Conservation (phyloP, 92 coral and sea anemone genomes). For the Bergia sp. region DNA sequence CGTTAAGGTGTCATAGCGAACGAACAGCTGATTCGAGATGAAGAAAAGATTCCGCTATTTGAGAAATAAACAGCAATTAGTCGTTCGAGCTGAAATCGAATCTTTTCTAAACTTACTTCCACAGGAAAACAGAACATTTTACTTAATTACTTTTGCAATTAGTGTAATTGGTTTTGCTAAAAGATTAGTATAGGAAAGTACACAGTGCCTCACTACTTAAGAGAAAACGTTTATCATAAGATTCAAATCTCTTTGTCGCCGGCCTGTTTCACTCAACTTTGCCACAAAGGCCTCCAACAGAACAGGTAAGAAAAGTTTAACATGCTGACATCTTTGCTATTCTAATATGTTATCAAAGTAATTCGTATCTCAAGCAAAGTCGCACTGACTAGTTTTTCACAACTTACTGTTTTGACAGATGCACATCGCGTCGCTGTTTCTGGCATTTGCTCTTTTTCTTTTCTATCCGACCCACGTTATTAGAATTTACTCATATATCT, state of each 20-base stretch:
- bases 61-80: conserved; percentile 22
- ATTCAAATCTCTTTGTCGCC: neutral
- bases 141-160: conserved; percentile 26
- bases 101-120: conserved; percentile 20
- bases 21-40: neutral
- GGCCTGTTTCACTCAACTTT: neutral
- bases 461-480: neutral
- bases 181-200: conserved; percentile 9
- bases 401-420: neutral
- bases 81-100: neutral
- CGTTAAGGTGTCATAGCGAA: neutral
- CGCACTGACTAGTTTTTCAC: neutral
- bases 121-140: conserved; percentile 24
- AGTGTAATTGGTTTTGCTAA: conserved; percentile 27
- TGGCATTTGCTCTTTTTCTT: neutral
- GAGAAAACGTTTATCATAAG: neutral
- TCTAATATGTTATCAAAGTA: no score
- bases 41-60: conserved; percentile 33
- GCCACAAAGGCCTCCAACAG: neutral
- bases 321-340: neutral
- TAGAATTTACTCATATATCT: neutral
- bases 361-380: neutral
- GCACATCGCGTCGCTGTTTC: neutral
- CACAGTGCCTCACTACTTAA: conserved; percentile 17
- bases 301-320: neutral